Evolutionary conservation across 2,797 vertebrate species (phyloP).

Genomic region (Micropoecilia bifurca): DNA sequence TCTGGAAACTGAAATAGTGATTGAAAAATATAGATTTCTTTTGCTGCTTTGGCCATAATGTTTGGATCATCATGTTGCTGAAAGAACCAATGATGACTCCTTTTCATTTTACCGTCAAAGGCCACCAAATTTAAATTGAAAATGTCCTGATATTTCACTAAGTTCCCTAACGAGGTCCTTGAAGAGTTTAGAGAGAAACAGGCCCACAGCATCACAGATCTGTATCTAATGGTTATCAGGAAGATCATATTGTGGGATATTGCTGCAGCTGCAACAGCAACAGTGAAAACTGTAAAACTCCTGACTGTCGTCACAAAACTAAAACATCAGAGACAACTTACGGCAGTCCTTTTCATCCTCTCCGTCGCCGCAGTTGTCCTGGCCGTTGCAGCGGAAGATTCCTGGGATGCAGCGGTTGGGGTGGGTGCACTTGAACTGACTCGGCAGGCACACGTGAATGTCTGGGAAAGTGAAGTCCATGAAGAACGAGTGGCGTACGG

Average conservation of each 20-base stretch:
- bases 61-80: neutral
- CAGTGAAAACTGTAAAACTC: neutral
- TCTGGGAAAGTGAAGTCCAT: constrained; percentile 75
- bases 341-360: constrained; percentile 98
- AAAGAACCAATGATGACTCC: neutral
- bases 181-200: neutral
- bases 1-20: neutral
- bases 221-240: neutral
- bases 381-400: constrained; percentile 98
- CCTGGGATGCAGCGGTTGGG: constrained; percentile 98
- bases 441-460: constrained; percentile 97
- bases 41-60: neutral
- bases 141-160: neutral
- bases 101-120: neutral
- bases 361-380: constrained; percentile 97
- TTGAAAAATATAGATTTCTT: neutral
- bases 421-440: constrained; percentile 97
- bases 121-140: neutral
- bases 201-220: neutral
- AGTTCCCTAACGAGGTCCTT: neutral
- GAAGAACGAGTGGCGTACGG: neutral
- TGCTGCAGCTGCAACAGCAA: neutral
- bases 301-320: neutral
- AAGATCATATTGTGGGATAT: neutral
- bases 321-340: constrained; percentile 74